Base-by-base conservation (phyloP, 2,888 invertebrate genomes). In the Clitarchus hookeri region DNA sequence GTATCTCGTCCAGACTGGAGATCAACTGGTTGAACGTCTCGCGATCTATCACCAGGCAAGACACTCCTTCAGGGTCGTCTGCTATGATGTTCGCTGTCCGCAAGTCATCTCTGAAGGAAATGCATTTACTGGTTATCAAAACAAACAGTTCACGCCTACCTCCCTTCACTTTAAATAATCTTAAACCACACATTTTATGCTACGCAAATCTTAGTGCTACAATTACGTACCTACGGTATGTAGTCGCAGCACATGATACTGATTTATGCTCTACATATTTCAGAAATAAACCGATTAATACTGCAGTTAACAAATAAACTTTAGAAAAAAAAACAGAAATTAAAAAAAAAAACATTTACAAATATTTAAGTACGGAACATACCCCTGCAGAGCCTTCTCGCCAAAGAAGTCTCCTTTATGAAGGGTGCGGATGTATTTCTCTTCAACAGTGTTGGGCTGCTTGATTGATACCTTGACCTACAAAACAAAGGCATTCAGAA, bases 321-420 rank as follows among this genome's bases (percentile, higher is more conserved):
- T 82, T 26, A 36, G 27, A 82, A 82, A 82, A 23, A 23, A 11
- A n/a, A 82, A 36, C 25, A 82, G 9, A 82, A 23, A 27, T 36
- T 82, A 27, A 36, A 36, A 44, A 84, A 6, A 84, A 84, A n/a
- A n/a, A n/a, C n/a, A 36, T 82, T 3, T n/a, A 16, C n/a, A 27
- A 82, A 36, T 36, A 36, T 12, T 16, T 83, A 44, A 80, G 82
- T 84, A 91, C n/a, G n/a, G n/a, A n/a, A n/a, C 93, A 92, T 92
- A 97, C 97, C 97, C 97, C 93, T 97, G 97, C 87, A 99, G 93
- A 77, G 98, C 98, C 91, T 97, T 97, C 92, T 99, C 99, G 44
- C 99, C 99, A 91, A 99, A 99, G 94, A 98, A 99, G 91, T 99
- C 99, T 25, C 99, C 99, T 91, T 97, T 97, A 87, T 95, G 94